Evolutionary conservation across 2,888 invertebrate genomes (phyloP).

Genomic region (Nephrotoma guestfalica): DNA sequence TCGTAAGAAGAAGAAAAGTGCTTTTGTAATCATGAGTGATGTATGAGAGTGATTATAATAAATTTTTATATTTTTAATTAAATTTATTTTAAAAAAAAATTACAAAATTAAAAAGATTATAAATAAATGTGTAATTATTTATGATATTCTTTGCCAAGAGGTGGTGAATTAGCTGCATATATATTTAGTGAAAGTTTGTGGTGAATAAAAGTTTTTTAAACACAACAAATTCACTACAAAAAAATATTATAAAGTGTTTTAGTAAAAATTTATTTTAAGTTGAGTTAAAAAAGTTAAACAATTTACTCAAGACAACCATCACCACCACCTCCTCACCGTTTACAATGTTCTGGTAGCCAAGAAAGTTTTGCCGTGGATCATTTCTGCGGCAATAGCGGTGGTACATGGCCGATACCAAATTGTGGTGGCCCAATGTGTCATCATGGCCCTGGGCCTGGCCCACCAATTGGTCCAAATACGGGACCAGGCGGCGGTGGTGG

Average conservation of each 20-base stretch:
- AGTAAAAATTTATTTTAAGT: background rate
- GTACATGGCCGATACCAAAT: conserved; percentile 24
- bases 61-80: background rate
- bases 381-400: conserved; percentile 30
- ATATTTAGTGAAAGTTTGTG: background rate
- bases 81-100: background rate
- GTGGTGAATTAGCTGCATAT: background rate
- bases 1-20: background rate
- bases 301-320: conserved; percentile 34
- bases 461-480: conserved; percentile 10
- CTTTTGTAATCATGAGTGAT: conserved; percentile 2
- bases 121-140: conserved; percentile 1
- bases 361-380: conserved; percentile 35
- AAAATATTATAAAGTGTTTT: conserved; percentile 1
- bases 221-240: background rate
- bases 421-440: conserved; percentile 23
- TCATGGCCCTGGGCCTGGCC: conserved; percentile 22
- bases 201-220: background rate
- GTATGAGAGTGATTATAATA: background rate
- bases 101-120: background rate
- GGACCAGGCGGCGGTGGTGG: background rate
- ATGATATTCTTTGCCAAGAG: background rate
- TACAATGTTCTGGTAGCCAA: conserved; percentile 37
- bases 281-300: conserved; percentile 18
- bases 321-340: conserved; percentile 33